These are phyloP conservation scores for Cyrtonyx montezumae DNA, from an alignment of 2,113 vertebrate species.

Conservation along the genomic window DNA sequence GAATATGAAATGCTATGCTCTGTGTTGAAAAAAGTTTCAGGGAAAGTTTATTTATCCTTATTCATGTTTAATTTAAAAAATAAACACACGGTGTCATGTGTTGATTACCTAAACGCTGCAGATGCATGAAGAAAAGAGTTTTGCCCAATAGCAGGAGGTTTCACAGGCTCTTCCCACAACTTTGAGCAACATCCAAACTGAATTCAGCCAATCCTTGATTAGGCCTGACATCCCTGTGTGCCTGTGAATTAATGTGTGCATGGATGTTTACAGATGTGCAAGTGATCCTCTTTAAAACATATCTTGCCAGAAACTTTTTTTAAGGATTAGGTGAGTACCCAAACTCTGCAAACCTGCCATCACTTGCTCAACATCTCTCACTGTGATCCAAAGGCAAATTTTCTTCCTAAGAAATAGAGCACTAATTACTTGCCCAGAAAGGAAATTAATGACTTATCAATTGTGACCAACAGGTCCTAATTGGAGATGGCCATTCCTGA, in stretches of 20 bases:
- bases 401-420: background rate
- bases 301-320: background rate
- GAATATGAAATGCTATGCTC: background rate
- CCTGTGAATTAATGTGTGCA: rapidly evolving
- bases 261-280: background rate
- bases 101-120: background rate
- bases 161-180: constrained; percentile 23
- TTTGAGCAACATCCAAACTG: constrained; percentile 62
- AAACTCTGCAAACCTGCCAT: background rate
- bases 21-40: background rate
- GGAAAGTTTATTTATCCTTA: background rate
- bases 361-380: background rate
- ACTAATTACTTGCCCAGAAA: constrained; percentile 1
- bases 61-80: background rate
- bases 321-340: background rate
- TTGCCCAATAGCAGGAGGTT: background rate
- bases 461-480: background rate
- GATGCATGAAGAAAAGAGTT: background rate
- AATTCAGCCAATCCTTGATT: constrained; percentile 22
- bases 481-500: background rate
- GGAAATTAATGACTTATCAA: constrained; percentile 27
- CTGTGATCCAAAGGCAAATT: constrained; percentile 14
- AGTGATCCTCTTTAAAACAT: background rate
- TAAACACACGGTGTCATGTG: background rate
- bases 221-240: background rate